Evolutionary conservation across 1,140 invertebrate species (phyloP), one percentile per base, ranked within the genome.

Genomic region (Contarinia nasturtii): DNA sequence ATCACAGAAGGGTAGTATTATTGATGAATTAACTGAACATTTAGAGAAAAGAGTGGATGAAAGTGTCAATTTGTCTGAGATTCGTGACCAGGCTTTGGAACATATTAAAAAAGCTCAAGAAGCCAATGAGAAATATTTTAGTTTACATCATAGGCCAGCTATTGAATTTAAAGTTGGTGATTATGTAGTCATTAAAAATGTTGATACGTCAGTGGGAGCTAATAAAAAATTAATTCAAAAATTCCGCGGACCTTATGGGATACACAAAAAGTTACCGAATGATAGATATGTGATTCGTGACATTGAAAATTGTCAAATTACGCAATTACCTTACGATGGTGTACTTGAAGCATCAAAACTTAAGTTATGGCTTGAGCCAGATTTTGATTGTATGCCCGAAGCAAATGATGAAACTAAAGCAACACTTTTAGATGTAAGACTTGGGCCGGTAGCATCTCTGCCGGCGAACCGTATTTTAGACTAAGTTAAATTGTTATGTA

Each of bases 201-300:
- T 52, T 27, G 49, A 50, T 21, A 48, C 34, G 10, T 51, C 52
- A n/a, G 47, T 49, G n/a, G 55, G 53, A 19, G 49, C 42, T 15
- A 51, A 44, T 22, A 44, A 45, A 43, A 59, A 59, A 48, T 44
- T 54, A 10, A 49, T 54, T 17, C 53, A 53, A 7, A 48, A 51
- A 42, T 58, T 49, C 40, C 48, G 49, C 33, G 53, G 54, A 1
- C 55, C 55, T 5, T 60, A 56, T 40, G 19, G 21, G 38, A 46
- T 58, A 22, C 33, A 44, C n/a, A 50, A 52, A 33, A 41, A 48
- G 33, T 49, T 54, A 10, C 33, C 42, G 20, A 52, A 56, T 49
- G 55, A 59, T 49, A 36, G 53, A 46, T 58, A 57, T 45, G 36
- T 51, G 18, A 36, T 58, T 3, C 43, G 34, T 22, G 54, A 55